Percentiles rank a stretch among this genome's conserved stretches.
Evolutionary conservation across 2,888 invertebrate species (phyloP).

Genomic region (Acrocyrtus sp.): DNA sequence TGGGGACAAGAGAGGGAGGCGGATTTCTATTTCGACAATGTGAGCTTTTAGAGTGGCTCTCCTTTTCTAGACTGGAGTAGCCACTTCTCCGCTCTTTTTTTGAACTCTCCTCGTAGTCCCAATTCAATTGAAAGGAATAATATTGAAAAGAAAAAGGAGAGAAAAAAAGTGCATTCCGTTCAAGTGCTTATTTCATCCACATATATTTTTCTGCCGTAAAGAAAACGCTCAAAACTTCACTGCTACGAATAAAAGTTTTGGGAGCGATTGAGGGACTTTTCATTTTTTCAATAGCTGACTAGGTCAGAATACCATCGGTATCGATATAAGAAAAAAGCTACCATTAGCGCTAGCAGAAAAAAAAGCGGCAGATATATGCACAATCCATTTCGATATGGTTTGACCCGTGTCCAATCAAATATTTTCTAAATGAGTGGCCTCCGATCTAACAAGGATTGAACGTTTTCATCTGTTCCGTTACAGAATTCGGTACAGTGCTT

Average conservation of each 20-base stretch:
- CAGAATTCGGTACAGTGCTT: no score
- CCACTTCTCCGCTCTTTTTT: slow-evolving; percentile 8
- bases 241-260: background rate
- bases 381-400: slow-evolving; percentile 37
- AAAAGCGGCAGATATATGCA: slow-evolving; percentile 20
- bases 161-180: background rate
- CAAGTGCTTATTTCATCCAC: no score
- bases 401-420: slow-evolving; percentile 45
- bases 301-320: background rate
- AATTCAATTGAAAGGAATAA: background rate
- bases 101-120: background rate
- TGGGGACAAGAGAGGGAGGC: background rate
- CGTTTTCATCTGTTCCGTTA: background rate
- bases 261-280: background rate
- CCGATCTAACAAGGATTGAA: background rate
- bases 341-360: no score
- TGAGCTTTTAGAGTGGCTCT: slow-evolving; percentile 12
- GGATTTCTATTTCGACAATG: background rate
- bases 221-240: no score
- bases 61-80: slow-evolving; percentile 16
- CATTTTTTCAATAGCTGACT: background rate
- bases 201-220: no score
- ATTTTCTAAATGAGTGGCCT: slow-evolving; percentile 35
- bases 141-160: background rate
- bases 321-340: no score